Base-by-base conservation (phyloP, 2,113 vertebrate genomes). In the Mastomys natalensis region DNA sequence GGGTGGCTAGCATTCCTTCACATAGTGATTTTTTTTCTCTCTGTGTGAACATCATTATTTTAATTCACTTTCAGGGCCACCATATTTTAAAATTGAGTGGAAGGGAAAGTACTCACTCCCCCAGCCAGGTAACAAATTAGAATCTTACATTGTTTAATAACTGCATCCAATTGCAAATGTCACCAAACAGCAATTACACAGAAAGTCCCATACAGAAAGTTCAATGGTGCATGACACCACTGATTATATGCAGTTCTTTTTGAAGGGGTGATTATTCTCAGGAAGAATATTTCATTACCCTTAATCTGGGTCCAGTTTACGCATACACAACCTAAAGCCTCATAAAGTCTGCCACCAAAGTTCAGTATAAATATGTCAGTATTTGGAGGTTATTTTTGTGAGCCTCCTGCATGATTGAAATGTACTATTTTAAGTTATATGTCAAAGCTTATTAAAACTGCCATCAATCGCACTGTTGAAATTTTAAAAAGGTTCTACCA, bases 251-350 rank as follows among this genome's bases (percentile, higher is more conserved):
- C 78, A 96, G 45, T 97, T 97, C 95, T 95, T 96, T 97, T 93
- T 98, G 97, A 98, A 98, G 97, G 77, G 12, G 24, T 88, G 95
- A 97, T 98, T 98, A 97, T 98, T 98, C 95, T 98, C 98, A 93
- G 95, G 73, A 97, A 86, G 96, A 80, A 94, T 97, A 98, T 98
- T 98, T 98, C 95, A 98, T 98, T 98, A 95, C 55, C 77, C 48
- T 97, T 98, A 98, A 98, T 98, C 95, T 97, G 92, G 96, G 66
- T 82, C 70, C 91, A 97, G 88, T 98, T 97, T 95, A 96, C 95
- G 87, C 81, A 96, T 48, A 80, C 40, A 95, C 94, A 98, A 97
- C 93, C 31, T 77, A 95, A 97, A 97, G 62, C 81, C 60, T 96
- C 88, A 93, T 91, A 95, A 95, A 4, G 45, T 97, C 68, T 89